phyloP scores from a whole-genome alignment of 2,113 vertebrate species.

The Dicerorhinus sumatrensis region DNA sequence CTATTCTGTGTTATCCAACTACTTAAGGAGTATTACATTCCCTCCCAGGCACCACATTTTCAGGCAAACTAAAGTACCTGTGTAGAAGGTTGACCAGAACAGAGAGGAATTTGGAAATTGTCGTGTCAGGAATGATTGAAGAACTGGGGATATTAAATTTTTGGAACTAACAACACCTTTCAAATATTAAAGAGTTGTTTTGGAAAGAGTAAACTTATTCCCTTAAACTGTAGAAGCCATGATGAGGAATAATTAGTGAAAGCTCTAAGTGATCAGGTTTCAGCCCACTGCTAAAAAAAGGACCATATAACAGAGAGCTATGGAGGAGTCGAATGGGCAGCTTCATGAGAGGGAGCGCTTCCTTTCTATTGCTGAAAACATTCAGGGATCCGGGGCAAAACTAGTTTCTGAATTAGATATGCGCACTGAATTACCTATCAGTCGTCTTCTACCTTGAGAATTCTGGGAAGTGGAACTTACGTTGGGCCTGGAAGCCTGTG shows the following conservation, averaged over 20 bases:
- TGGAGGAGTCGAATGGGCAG: neutral
- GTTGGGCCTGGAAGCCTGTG: neutral
- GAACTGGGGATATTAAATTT: neutral
- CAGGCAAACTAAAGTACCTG: neutral
- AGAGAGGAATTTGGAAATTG: conserved; percentile 13
- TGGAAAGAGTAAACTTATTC: neutral
- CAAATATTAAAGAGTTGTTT: neutral
- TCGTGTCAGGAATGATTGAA: neutral
- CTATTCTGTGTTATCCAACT: neutral
- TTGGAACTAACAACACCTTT: neutral
- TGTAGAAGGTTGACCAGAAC: conserved; percentile 1
- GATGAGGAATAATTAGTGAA: neutral
- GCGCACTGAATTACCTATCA: neutral
- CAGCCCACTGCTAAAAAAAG: neutral
- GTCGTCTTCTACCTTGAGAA: neutral
- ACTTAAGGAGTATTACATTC: neutral
- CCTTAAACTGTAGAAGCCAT: neutral
- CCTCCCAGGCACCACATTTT: neutral
- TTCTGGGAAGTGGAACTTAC: neutral
- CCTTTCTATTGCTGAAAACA: neutral
- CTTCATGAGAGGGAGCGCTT: neutral
- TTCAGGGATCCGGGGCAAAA: neutral
- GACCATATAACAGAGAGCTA: neutral
- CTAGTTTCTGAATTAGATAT: neutral
- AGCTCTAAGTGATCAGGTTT: neutral